Base-by-base conservation (phyloP, 2,113 vertebrate species). In the Pantherophis guttatus region DNA sequence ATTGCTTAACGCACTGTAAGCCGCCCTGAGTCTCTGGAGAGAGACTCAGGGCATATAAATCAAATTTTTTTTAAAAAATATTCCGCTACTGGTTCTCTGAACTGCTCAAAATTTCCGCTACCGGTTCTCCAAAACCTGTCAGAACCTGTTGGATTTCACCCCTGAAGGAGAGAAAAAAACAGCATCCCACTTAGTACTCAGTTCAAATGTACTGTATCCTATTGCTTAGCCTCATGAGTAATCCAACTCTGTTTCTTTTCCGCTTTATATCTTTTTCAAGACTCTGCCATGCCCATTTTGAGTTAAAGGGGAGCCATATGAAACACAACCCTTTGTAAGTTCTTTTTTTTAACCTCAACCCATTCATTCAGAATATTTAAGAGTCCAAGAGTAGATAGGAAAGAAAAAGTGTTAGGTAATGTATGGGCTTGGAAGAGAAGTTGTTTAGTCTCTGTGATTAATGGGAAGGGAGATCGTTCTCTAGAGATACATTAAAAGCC, bases 401-500 rank as follows among this genome's bases (percentile, higher is more conserved):
- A 93, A 94, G 91, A 95, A 55, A 93, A 89, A 95, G 87, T 48
- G 86, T 95, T 94, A 54, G 94, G 89, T 94, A 96, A 97, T 95
- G 91, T 44, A 33, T 65, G 89, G 87, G 9, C 26, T 87, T 94
- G 93, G 93, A 95, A 94, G 39, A 87, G 88, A 92, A 96, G 92
- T 94, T 95, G 89, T 96, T 97, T 96, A 92, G 96, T 70, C 94
- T 89, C 3, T 93, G 91, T 3, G 0, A 95, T 95, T 96, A 97
- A 97, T 94, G 96, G 96, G 95, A 95, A 90, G 81, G 94, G 86
- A 90, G 95, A 97, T 95, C 88, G 94, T 62, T 96, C 95, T 95
- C 94, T 53, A 26, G 96, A 94, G 95, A 92, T 93, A 39, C 95
- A 95, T 96, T 93, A 92, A 95, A 96, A 94, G 92, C 94, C 94